Conservation (phyloP, 2,113 vertebrate species). For the Odobenus rosmarus region DNA sequence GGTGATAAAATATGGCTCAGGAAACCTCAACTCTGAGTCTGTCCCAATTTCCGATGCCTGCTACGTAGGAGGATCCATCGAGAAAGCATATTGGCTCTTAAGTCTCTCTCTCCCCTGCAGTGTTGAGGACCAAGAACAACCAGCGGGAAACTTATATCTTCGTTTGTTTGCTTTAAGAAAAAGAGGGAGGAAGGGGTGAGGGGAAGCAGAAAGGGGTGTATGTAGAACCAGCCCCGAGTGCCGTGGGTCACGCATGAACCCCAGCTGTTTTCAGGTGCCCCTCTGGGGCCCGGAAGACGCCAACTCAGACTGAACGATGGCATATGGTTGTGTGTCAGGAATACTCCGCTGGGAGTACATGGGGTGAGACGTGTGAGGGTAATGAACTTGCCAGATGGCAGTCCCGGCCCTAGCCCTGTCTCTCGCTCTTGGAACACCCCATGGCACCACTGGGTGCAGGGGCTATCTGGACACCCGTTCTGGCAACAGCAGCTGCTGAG, state of each 20-base stretch:
- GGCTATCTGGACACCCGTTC: neutral
- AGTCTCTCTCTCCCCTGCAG: neutral
- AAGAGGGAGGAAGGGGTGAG: neutral
- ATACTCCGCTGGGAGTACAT: neutral
- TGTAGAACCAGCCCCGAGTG: neutral
- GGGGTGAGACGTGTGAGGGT: constrained; percentile 19
- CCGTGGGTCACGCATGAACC: neutral
- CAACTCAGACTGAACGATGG: neutral
- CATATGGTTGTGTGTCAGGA: constrained; percentile 52
- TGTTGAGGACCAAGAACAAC: neutral
- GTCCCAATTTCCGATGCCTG: constrained; percentile 35
- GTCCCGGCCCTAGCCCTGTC: neutral
- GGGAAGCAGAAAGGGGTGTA: neutral
- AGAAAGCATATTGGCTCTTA: constrained; percentile 37
- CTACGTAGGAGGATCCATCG: neutral
- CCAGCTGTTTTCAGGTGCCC: neutral
- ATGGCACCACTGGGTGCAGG: neutral
- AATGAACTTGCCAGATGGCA: constrained; percentile 58
- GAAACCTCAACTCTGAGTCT: constrained; percentile 64
- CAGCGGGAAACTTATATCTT: neutral
- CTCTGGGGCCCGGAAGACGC: neutral
- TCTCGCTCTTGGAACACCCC: neutral
- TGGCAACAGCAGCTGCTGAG: neutral
- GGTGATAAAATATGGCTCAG: constrained; percentile 66
- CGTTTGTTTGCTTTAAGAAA: constrained; percentile 37